A percentile compares a stretch with the other conserved stretches of the same genome.
Evolutionary conservation across 2,113 vertebrate genomes (phyloP).

Genomic region (Lampris incognitus): DNA sequence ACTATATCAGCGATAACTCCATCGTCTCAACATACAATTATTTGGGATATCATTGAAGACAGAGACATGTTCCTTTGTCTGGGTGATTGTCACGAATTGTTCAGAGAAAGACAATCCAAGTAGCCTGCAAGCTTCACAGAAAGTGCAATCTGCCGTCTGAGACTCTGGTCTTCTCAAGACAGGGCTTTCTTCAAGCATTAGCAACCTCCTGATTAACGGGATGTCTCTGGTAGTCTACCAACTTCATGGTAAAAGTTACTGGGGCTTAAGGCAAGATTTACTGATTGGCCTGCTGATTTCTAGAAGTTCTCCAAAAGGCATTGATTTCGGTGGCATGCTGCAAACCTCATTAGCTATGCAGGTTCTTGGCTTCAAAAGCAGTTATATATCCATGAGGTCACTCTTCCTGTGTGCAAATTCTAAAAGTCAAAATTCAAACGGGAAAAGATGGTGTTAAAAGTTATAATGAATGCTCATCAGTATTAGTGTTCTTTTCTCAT

Average conservation of each 20-base stretch:
- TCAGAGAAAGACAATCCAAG: conserved; percentile 23
- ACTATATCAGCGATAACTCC: background rate
- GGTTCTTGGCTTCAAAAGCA: background rate
- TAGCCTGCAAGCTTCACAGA: conserved; percentile 27
- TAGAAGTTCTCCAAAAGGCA: conserved; percentile 17
- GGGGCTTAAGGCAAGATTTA: conserved; percentile 36
- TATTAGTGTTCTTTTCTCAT: too few relatives aligned
- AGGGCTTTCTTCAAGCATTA: conserved; percentile 39
- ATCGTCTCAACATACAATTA: background rate
- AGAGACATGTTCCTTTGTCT: background rate
- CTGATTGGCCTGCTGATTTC: conserved; percentile 1
- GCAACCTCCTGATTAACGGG: conserved; percentile 29
- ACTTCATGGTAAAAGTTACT: conserved; percentile 20
- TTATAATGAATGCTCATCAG: too few relatives aligned
- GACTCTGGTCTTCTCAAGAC: conserved; percentile 27
- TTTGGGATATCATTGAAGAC: background rate
- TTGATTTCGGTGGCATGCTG: conserved; percentile 27
- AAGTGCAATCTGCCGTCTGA: conserved; percentile 45
- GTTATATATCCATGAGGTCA: background rate
- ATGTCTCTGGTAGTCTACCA: conserved; percentile 27
- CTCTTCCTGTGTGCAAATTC: too few relatives aligned
- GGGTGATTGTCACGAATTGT: background rate
- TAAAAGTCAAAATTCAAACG: too few relatives aligned
- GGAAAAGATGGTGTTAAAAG: too few relatives aligned
- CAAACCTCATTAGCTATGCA: conserved; percentile 15